Conservation (phyloP, 2,888 invertebrate genomes). For the Cephus pulcher region DNA sequence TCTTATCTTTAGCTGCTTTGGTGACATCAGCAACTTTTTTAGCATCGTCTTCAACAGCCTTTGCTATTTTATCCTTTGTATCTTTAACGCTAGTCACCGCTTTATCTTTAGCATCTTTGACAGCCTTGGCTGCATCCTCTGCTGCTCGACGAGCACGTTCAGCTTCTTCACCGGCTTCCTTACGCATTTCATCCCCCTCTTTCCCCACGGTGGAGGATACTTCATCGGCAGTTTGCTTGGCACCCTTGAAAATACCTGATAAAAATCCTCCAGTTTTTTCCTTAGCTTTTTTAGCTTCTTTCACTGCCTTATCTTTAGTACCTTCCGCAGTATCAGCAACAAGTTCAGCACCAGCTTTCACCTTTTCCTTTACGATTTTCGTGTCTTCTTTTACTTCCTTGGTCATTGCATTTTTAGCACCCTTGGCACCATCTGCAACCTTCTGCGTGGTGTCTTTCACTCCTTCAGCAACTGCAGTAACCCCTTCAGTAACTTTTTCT, state of each 20-base stretch:
- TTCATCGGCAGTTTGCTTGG: constrained; percentile 65
- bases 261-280: constrained; percentile 28
- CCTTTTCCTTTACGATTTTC: constrained; percentile 21
- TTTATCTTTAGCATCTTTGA: constrained; percentile 24
- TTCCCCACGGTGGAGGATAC: neutral
- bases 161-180: constrained; percentile 48
- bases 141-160: constrained; percentile 48
- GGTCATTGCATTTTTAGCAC: constrained; percentile 17
- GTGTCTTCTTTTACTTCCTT: constrained; percentile 21
- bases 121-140: constrained; percentile 27
- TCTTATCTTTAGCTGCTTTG: constrained; percentile 69
- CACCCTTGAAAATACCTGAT: constrained; percentile 30
- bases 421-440: constrained; percentile 12
- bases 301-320: constrained; percentile 45
- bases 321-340: constrained; percentile 19
- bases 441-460: constrained; percentile 38
- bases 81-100: constrained; percentile 27
- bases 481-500: constrained; percentile 44
- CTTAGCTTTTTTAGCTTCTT: constrained; percentile 63
- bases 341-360: constrained; percentile 17
- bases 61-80: constrained; percentile 23
- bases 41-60: constrained; percentile 30
- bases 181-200: constrained; percentile 26
- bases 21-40: constrained; percentile 69
- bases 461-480: constrained; percentile 34